A percentile compares a stretch with the other conserved stretches of the same genome.
Evolutionary conservation across 2,113 vertebrate species (phyloP).

Genomic region (Tichodroma muraria): DNA sequence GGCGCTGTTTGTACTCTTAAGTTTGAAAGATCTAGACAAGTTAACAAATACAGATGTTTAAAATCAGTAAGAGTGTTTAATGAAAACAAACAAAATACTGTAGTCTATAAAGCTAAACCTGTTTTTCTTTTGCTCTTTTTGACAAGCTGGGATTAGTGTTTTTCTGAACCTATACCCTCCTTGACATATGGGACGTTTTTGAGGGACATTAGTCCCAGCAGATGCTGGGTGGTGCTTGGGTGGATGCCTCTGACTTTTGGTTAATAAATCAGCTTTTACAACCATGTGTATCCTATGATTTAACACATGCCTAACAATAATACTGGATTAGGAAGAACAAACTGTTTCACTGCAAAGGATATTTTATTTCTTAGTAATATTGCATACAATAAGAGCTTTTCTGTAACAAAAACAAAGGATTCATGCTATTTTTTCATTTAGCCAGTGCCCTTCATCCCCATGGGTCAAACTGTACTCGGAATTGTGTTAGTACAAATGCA

Average conservation of each 20-base stretch:
- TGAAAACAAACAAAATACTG: conserved; percentile 68
- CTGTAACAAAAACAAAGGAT: conserved; percentile 47
- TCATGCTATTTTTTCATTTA: conserved; percentile 34
- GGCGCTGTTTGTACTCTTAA: conserved; percentile 62
- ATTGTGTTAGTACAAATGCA: background rate
- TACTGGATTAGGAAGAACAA: conserved; percentile 44
- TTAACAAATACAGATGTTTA: conserved; percentile 69
- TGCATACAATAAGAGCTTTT: conserved; percentile 32
- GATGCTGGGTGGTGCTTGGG: conserved; percentile 41
- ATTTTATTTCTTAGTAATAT: conserved; percentile 40
- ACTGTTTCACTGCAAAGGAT: conserved; percentile 41
- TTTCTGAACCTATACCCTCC: conserved; percentile 40
- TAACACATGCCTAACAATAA: conserved; percentile 43
- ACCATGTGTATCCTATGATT: conserved; percentile 53
- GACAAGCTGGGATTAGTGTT: conserved; percentile 50
- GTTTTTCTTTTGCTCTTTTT: conserved; percentile 62
- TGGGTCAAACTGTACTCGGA: conserved; percentile 7
- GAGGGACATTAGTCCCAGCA: conserved; percentile 37
- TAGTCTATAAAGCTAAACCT: conserved; percentile 60
- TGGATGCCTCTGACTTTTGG: conserved; percentile 44
- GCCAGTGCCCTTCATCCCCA: background rate
- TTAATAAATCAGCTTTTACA: conserved; percentile 56
- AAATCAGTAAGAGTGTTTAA: conserved; percentile 70
- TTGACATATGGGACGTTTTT: conserved; percentile 35
- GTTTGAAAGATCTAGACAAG: conserved; percentile 55